Evolutionary conservation across 2,888 invertebrate genomes (phyloP), one percentile per base, ranked within the genome.

Genomic region (Smittia sp.): DNA sequence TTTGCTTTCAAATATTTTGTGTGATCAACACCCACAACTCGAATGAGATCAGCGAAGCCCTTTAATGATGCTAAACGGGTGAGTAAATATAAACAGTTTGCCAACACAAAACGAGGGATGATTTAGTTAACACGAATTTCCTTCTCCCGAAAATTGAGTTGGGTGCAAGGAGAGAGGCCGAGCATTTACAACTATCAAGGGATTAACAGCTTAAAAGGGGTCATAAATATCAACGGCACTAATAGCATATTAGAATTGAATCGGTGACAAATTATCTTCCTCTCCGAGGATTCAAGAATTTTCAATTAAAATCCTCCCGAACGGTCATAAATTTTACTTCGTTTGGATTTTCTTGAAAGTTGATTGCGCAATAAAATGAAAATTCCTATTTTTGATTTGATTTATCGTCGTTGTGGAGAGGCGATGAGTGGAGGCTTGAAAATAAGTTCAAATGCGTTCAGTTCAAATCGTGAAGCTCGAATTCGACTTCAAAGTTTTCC

Each of bases 131-230:
- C 20, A 7, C 7, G 15, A 63, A 25, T 22, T 63, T 63, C 27
- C 22, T 58, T 58, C 6, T 46, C 11, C 32, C 2, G 22, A 58
- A 58, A 18, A 58, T 22, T 58, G 22, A 58, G 58, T 58, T 22
- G 58, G 9, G 9, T 18, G 58, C 20, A 58, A 18, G 58, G 9
- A n/a, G 11, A 2, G 46, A 58, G 58, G 58, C 58, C 9, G 9
- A 22, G 22, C 4, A 2, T 22, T 22, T 58, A 58, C 22, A 58
- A 58, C 58, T 58, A 58, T 58, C 22, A 58, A 58, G 58, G 58
- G 58, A 58, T 58, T 58, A 58, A 13, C 6, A 58, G 22, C 58
- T 58, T 58, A 58, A 58, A 58, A 58, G 58, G 58, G 58, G 58
- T 58, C 58, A 58, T 22, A 22, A n/a, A 58, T 20, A 58, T 58